Base-by-base conservation (phyloP, 2,113 vertebrate genomes). In the Chloebia gouldiae region DNA sequence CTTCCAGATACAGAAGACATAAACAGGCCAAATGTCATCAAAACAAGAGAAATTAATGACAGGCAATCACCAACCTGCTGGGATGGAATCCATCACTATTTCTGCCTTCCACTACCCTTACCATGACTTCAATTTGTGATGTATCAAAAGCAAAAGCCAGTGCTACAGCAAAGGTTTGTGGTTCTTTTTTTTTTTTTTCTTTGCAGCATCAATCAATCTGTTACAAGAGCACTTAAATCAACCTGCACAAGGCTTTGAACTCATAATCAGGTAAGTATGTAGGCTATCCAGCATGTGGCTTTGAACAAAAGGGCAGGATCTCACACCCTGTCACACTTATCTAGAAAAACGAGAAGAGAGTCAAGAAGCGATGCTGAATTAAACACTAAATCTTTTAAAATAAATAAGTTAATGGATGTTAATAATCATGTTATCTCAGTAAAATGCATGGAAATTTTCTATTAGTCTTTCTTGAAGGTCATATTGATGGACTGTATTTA, bases 351-450 rank as follows among this genome's bases (percentile, higher is more conserved):
- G 65, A 84, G 93, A 91, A 40, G 49, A 65, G n/a, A 61, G 70
- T 83, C 73, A 84, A 53, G 80, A 31, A 72, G 88, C 1, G 1
- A 47, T 1, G 4, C 20, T 81, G 85, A 94, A 90, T 88, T 78
- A 83, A 88, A 92, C 85, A 86, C 81, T 68, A 80, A 47, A 82
- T 80, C 71, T 90, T 91, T 93, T 42, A 75, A 97, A 96, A 93
- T 80, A 95, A 96, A 81, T 89, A 96, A 80, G 53, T 54, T 87
- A 96, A 94, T 94, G 87, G 82, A 93, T 42, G 70, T 81, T 95
- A 96, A 93, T 93, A 88, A 95, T 92, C 57, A 92, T 68, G 82
- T 60, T 95, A 97, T 94, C 89, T 93, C 39, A 81, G 47, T 35
- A 90, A 94, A 96, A 92, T 59, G 30, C 73, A 91, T 76, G 93